A percentile compares a stretch with the other conserved stretches of the same genome.
These are phyloP conservation scores for Vulpes lagopus DNA, from an alignment of 2,113 vertebrate genomes.

Conservation along the genomic window DNA sequence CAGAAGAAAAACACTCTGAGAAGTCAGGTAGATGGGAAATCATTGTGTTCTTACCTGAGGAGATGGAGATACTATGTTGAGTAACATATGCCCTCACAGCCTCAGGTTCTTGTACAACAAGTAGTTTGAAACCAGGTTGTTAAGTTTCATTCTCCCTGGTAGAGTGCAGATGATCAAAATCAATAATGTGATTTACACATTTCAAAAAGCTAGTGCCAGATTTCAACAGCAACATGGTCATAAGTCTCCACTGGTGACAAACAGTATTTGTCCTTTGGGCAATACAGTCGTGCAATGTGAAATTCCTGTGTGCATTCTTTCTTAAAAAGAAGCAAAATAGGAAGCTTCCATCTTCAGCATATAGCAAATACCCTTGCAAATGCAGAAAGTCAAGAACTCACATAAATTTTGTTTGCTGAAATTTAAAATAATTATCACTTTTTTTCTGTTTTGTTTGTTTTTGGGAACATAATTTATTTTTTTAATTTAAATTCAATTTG, in stretches of 20 bases:
- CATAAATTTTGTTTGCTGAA: not conserved
- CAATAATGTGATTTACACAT: not conserved
- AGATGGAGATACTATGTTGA: slow-evolving; percentile 11
- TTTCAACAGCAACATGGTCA: not conserved
- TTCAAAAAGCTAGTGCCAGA: not conserved
- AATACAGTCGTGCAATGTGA: not conserved
- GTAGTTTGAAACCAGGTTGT: slow-evolving; percentile 37
- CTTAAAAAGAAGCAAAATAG: slow-evolving; percentile 1
- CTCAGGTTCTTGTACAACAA: slow-evolving; percentile 15
- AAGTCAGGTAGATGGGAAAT: not conserved
- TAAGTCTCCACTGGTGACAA: not conserved
- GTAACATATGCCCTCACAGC: not conserved
- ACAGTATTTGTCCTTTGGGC: not conserved
- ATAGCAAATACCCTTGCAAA: not conserved
- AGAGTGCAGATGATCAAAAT: not conserved
- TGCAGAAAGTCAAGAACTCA: not conserved
- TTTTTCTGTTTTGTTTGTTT: not conserved
- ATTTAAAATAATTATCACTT: not conserved
- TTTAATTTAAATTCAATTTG: too few relatives aligned
- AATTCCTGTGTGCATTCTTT: not conserved
- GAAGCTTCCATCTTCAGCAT: not conserved
- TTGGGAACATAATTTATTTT: too few relatives aligned
- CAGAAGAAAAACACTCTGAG: not conserved
- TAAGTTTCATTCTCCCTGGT: not conserved
- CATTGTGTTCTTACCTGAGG: not conserved